Base-by-base conservation (phyloP, 2,113 vertebrate species). In the Ophthalmolycus amberensis region DNA sequence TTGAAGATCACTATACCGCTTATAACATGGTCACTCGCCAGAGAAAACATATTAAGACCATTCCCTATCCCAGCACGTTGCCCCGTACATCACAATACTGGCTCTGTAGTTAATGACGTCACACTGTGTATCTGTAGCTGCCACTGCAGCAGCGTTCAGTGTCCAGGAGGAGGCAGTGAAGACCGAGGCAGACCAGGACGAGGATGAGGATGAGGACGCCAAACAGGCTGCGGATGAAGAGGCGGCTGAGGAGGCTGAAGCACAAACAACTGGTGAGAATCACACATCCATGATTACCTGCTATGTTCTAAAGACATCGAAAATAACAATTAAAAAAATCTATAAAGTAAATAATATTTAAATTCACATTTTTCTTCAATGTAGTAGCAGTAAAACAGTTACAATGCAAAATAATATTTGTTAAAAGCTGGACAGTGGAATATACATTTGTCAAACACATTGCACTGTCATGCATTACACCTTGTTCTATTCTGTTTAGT, bases 111-210 rank as follows among this genome's bases (percentile, higher is more conserved):
- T 52, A 16, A 9, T 71, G n/a, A 40, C 6, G 37, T 7, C 52
- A 4, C 32, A 9, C 20, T 70, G 16, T 79, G 20, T 42, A 1
- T 62, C 7, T 64, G 14, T 4, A 89, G 88, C 73, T 48, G 0
- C 85, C 0, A 10, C 79, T 85, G 86, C 79, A 89, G 85, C 50
- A 2, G 71, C 75, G 0, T 0, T 79, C 2, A 27, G 58, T 2
- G 71, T 72, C 90, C 91, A 92, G 75, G 20, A 92, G 88, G 92
- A 72, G 86, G 90, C 72, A 40, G 68, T 63, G 67, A 46, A 91
- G 83, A 52, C 79, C 2, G 84, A 88, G 12, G 72, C 11, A 71
- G 81, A 80, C 0, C 74, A 72, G 9, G 74, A 44, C 0, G 67
- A 52, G 27, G 84, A 86, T 0, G 29, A 52, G 22, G 83, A 86